These are phyloP conservation scores for Quadriops clusia DNA, from an alignment of 2,888 invertebrate species.

Conservation along the genomic window DNA sequence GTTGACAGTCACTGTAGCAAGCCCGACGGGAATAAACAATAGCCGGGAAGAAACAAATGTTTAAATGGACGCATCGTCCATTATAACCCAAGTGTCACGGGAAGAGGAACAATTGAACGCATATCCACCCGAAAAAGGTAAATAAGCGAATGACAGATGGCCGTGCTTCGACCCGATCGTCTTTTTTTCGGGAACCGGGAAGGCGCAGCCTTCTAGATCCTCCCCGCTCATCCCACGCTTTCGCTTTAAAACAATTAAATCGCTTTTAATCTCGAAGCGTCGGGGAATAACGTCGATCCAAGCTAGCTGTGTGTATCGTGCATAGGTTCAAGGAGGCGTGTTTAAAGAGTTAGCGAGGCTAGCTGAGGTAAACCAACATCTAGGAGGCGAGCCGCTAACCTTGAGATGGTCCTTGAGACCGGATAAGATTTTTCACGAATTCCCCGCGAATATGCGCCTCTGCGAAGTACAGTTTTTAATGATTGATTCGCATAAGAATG, in stretches of 20 bases:
- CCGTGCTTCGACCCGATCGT: no score
- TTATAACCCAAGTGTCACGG: slow-evolving; percentile 95
- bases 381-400: slow-evolving; percentile 31
- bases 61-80: slow-evolving; percentile 97
- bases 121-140: slow-evolving; percentile 88
- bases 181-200: no score
- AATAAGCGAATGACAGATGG: no score
- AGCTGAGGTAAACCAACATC: no score
- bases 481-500: slow-evolving; percentile 16
- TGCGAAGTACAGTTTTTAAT: slow-evolving; percentile 14
- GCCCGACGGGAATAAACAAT: slow-evolving; percentile 19
- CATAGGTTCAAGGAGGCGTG: no score
- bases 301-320: no score
- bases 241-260: no score
- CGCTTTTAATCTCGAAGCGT: no score
- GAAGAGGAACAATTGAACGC: slow-evolving; percentile 93
- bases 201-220: no score
- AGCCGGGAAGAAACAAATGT: slow-evolving; percentile 45
- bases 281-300: no score
- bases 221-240: no score
- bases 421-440: slow-evolving; percentile 19
- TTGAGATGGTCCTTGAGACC: slow-evolving; percentile 28
- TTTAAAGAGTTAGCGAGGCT: no score
- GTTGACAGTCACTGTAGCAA: slow-evolving; percentile 15
- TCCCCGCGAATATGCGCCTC: slow-evolving; percentile 20